These are phyloP conservation scores for Amblyraja radiata DNA, from an alignment of 2,797 vertebrate genomes.

Conservation along the genomic window DNA sequence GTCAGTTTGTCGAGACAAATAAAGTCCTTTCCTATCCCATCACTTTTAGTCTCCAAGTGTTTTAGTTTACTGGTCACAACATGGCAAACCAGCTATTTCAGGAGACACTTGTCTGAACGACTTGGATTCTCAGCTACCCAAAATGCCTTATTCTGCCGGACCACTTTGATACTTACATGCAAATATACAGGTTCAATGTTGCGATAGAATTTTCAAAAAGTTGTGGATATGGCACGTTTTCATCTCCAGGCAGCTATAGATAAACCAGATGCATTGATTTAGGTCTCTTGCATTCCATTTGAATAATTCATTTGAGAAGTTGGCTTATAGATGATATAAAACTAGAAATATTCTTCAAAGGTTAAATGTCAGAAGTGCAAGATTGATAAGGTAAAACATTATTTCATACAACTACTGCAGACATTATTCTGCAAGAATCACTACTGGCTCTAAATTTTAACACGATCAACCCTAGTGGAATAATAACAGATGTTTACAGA, in stretches of 20 bases:
- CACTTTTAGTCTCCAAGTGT: too few species aligned
- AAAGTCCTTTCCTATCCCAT: too few species aligned
- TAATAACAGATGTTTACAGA: too few species aligned
- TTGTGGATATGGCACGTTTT: slow-evolving; percentile 18
- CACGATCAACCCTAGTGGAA: background rate
- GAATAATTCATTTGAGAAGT: background rate
- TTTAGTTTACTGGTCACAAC: too few species aligned
- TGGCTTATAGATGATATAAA: background rate
- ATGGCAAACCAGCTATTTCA: too few species aligned
- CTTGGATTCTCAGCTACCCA: background rate
- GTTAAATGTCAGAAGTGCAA: background rate
- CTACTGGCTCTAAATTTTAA: background rate
- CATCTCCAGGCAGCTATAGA: slow-evolving; percentile 1
- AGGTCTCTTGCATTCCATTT: background rate
- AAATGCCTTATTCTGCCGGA: background rate
- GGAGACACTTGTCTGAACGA: too few species aligned
- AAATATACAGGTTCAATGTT: slow-evolving; percentile 27
- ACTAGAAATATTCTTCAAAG: background rate
- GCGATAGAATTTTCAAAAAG: slow-evolving; percentile 5
- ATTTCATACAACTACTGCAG: background rate
- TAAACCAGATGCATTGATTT: background rate
- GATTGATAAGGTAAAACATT: background rate
- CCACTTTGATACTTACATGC: slow-evolving; percentile 28
- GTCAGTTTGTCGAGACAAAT: too few species aligned
- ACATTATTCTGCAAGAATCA: background rate